A percentile compares a stretch with the other conserved stretches of the same genome.
Conservation (phyloP, 2,113 vertebrate species). For the Naja naja region DNA sequence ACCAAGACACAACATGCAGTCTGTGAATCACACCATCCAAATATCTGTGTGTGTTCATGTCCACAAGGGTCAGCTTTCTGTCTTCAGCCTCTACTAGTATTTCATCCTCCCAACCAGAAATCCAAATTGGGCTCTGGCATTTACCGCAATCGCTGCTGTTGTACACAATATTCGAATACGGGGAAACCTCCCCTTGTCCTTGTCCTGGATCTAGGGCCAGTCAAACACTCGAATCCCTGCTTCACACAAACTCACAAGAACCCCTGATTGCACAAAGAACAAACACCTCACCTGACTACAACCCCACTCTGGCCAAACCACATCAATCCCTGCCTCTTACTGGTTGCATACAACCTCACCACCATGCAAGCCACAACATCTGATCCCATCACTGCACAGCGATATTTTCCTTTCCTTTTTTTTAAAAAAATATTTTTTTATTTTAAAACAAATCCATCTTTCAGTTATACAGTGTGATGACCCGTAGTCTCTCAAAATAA, state of each 20-base stretch:
- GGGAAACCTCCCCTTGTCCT: rapidly evolving
- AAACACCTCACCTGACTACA: constrained; percentile 42
- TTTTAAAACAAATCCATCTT: too few species aligned
- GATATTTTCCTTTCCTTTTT: too few species aligned
- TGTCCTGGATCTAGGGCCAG: too few species aligned
- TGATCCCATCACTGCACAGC: background rate
- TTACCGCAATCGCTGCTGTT: background rate
- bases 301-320: constrained; percentile 13
- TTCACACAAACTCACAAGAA: too few species aligned
- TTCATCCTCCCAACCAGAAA: background rate
- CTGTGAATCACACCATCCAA: too few species aligned
- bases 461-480: too few species aligned
- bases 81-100: too few species aligned
- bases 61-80: too few species aligned
- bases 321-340: background rate
- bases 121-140: background rate
- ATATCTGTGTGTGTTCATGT: too few species aligned
- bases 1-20: background rate
- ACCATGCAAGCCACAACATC: constrained; percentile 31
- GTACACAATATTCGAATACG: background rate
- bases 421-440: too few species aligned
- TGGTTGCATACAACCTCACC: constrained; percentile 14
- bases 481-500: too few species aligned
- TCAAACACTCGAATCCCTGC: too few species aligned
- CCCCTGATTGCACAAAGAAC: background rate